A percentile compares a stretch with the other conserved stretches of the same genome.
phyloP scores from a whole-genome alignment of 2,797 vertebrate species.

The Cyprinella venusta region DNA sequence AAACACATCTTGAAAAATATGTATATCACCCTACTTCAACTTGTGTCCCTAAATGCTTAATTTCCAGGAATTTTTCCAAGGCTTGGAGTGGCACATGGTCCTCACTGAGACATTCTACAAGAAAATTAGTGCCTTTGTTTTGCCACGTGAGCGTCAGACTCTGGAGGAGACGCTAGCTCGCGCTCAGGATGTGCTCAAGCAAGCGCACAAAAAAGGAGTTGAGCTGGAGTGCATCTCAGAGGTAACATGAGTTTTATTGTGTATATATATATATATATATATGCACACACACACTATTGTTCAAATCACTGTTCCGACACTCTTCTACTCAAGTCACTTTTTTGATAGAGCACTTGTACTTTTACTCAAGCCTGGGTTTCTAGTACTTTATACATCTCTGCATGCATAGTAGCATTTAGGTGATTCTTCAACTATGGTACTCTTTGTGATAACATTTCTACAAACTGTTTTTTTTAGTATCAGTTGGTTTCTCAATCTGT shows the following conservation, averaged over 20 bases:
- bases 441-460: no score
- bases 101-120: conserved; percentile 91
- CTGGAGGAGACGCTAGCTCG: conserved; percentile 83
- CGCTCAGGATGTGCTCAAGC: conserved; percentile 86
- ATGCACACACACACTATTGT: no score
- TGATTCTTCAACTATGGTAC: no score
- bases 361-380: no score
- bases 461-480: no score
- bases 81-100: conserved; percentile 92
- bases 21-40: not conserved
- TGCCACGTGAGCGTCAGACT: conserved; percentile 78
- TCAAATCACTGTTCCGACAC: no score
- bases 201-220: conserved; percentile 91
- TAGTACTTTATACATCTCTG: no score
- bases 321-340: no score
- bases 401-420: no score
- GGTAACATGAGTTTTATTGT: conserved; percentile 68
- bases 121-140: conserved; percentile 84
- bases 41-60: not conserved
- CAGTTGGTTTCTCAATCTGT: no score
- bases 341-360: no score
- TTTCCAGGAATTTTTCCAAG: conserved; percentile 94
- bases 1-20: not conserved
- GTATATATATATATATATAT: no score
- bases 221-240: conserved; percentile 92